These are phyloP conservation scores for Neofelis nebulosa DNA, from an alignment of 2,113 vertebrate species.

Conservation along the genomic window DNA sequence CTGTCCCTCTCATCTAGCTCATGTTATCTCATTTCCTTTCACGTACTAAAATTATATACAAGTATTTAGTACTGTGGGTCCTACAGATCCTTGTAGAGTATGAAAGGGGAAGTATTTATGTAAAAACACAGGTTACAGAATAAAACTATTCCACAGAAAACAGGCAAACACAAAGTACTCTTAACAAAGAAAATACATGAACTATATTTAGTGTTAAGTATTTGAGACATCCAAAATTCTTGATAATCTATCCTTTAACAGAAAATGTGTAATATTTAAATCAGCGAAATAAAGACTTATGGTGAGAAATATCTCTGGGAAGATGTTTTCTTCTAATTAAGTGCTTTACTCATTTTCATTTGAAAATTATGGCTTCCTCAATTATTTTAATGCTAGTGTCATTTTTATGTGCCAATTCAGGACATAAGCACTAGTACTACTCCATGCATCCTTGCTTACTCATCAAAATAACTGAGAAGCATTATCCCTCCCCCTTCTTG, in stretches of 20 bases:
- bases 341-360: slow-evolving; percentile 2
- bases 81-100: background rate
- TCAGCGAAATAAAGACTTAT: background rate
- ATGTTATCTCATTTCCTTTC: slow-evolving; percentile 33
- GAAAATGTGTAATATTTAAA: slow-evolving; percentile 24
- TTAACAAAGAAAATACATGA: slow-evolving; percentile 35
- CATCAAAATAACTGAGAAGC: slow-evolving; percentile 27
- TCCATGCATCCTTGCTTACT: slow-evolving; percentile 2
- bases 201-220: slow-evolving; percentile 3
- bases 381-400: slow-evolving; percentile 39
- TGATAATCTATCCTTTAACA: background rate
- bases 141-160: slow-evolving; percentile 12
- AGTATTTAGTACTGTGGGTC: background rate
- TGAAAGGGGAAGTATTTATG: background rate
- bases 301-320: slow-evolving; percentile 35
- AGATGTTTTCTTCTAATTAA: slow-evolving; percentile 33
- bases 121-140: slow-evolving; percentile 36
- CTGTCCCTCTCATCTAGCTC: background rate
- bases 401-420: slow-evolving; percentile 16
- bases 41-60: background rate
- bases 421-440: background rate
- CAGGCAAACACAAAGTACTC: slow-evolving; percentile 2
- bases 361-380: background rate
- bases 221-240: slow-evolving; percentile 5
- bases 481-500: background rate